Evolutionary conservation across 2,797 vertebrate species (phyloP), one percentile per base, ranked within the genome.

Genomic region (Pseudopleuronectes americanus): DNA sequence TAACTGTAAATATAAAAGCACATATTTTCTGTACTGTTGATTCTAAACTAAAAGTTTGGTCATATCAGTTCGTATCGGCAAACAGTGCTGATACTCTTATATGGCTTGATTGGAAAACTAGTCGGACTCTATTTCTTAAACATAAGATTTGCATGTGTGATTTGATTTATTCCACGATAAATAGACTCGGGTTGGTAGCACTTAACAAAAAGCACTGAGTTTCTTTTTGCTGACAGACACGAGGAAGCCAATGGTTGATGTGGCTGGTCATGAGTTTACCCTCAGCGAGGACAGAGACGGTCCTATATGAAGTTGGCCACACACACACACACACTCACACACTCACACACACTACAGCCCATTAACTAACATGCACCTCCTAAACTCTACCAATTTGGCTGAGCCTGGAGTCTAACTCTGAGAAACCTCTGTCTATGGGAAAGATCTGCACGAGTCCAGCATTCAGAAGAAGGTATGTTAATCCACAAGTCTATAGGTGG

Each of bases 261-360:
- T 22, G 7, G 52, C 33, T 60, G 67, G 47, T 76, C 79, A 79
- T 74, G 62, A 66, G 74, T 47, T 14, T 59, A 49, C 31, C 41
- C 21, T 53, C 54, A 73, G 68, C 24, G 23, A 56, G 67, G 55
- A 89, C 59, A 80, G 57, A 77, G 55, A 51, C 31, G 19, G 51
- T 53, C 79, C 70, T 81, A 68, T 80, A 72, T 72, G 33, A 70
- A 58, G 41, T 21, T 10, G 6, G 21, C 21, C 21, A 21, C 28
- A 26, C 71, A 64, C 49, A 74, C 60, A 64, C 49, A 74, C 60
- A 64, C 49, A 26, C 71, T 61, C 49, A 74, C 60, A 64, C 49
- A 74, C 60, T 61, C 49, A 74, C 60, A 64, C 71, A 64, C 45
- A 74, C 60, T 51, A 53, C 16, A 56, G 47, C 57, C 16, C 19